Conservation (phyloP, 2,113 vertebrate genomes). For the Hystrix cristata region DNA sequence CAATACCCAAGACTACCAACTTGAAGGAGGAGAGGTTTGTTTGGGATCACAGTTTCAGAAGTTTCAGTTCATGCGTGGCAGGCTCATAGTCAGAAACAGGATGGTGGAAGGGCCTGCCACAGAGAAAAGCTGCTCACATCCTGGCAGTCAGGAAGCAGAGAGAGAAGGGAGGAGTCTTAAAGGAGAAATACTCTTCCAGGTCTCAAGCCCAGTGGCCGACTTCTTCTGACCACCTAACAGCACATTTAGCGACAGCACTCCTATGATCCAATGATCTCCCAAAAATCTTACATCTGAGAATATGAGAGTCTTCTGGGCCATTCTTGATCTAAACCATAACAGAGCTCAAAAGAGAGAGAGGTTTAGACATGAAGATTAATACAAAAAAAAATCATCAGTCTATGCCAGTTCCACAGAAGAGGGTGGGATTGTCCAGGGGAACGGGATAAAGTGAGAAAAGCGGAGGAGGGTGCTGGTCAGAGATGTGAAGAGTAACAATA, state of each 20-base stretch:
- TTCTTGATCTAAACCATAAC: neutral
- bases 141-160: neutral
- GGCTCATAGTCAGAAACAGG: neutral
- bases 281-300: neutral
- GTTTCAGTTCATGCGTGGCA: neutral
- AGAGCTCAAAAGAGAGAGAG: conserved; percentile 11
- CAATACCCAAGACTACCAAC: neutral
- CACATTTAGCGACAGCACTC: neutral
- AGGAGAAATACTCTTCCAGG: neutral
- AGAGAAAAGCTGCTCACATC: neutral
- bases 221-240: neutral
- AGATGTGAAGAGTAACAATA: neutral
- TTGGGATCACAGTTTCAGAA: neutral
- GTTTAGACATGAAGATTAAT: neutral
- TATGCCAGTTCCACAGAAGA: neutral
- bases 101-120: neutral
- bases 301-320: neutral
- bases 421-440: neutral
- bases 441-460: neutral
- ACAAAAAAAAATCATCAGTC: neutral
- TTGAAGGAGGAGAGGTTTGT: neutral
- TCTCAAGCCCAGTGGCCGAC: neutral
- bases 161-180: neutral
- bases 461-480: neutral
- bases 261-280: neutral